Evolutionary conservation across 2,888 invertebrate species (phyloP).

Genomic region (Thera britannica): DNA sequence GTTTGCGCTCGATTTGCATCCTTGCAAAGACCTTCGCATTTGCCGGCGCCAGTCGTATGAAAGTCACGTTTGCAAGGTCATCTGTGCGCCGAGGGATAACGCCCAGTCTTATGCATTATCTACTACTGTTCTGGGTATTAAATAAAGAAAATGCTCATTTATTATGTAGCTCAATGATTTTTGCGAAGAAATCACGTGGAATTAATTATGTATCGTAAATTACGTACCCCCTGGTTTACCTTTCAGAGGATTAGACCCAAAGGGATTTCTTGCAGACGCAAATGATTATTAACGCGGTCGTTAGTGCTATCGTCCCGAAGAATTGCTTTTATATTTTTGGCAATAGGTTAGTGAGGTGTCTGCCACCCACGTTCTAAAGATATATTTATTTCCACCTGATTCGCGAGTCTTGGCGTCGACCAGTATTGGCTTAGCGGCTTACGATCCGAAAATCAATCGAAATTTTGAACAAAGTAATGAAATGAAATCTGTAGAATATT

Average conservation of each 20-base stretch:
- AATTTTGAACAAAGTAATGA: no score
- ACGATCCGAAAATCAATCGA: neutral
- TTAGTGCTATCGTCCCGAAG: neutral
- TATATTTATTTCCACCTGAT: neutral
- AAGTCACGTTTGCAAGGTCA: slow-evolving; percentile 43
- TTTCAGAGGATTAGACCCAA: slow-evolving; percentile 1
- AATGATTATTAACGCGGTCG: neutral
- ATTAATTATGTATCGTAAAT: neutral
- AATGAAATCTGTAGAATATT: no score
- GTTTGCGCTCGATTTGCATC: slow-evolving; percentile 16
- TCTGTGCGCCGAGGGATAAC: slow-evolving; percentile 33
- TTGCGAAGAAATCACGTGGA: neutral
- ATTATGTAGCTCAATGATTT: neutral
- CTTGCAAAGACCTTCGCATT: slow-evolving; percentile 42
- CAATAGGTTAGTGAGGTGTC: slow-evolving; percentile 5
- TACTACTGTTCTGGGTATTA: slow-evolving; percentile 5
- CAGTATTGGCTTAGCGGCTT: neutral
- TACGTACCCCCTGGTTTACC: neutral
- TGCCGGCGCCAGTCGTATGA: slow-evolving; percentile 31
- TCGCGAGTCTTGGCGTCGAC: neutral
- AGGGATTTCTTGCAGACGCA: neutral
- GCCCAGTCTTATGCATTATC: slow-evolving; percentile 27
- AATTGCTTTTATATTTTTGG: slow-evolving; percentile 5
- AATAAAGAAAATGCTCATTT: neutral
- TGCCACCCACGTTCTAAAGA: neutral